Evolutionary conservation across 1,140 invertebrate species (phyloP), one percentile per base, ranked within the genome.

Genomic region (Halesus radiatus): DNA sequence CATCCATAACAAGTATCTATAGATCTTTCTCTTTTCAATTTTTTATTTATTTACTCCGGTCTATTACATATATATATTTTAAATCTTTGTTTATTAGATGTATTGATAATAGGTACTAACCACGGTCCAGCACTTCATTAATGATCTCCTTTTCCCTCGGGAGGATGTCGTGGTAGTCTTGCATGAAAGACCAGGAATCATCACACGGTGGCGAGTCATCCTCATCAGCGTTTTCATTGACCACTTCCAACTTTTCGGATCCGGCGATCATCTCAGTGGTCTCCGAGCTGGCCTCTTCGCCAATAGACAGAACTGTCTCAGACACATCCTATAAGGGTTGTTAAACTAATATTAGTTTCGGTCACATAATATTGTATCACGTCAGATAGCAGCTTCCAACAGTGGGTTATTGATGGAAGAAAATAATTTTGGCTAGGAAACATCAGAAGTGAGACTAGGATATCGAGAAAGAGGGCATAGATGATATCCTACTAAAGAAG

Each of bases 91-190:
- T 7, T 32, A 3, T 32, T 32, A 32, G 32, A 7, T 13, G 7
- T 45, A 45, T 13, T 13, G 37, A 13, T 45, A 37, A 37, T 29
- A n/a, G n/a, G 26, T 32, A 45, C 37, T 45, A 45, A 76, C 74
- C 74, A 3, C 32, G 29, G 37, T 76, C 56, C 23, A 76, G 56
- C 5, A 76, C 56, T 62, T 76, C 54, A 23, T 76, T 76, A 15
- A 76, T 76, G 29, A 76, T 76, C 37, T 76, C 29, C 20, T 45
- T 76, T 20, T 76, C 74, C 7, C 32, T 23, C 15, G 62, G 60
- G 16, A 23, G 37, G n/a, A 78, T 68, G 16, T 70, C 50, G 6
- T 16, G 4, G 53, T 70, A 70, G n/a, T 23, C n/a, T 20, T 64
- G 52, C 10, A 18, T 18, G 45, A 45, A 7, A 23, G 45, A 18